Evolutionary conservation across 2,888 invertebrate genomes (phyloP), one percentile per base, ranked within the genome.

Genomic region (Campoletis raptor): DNA sequence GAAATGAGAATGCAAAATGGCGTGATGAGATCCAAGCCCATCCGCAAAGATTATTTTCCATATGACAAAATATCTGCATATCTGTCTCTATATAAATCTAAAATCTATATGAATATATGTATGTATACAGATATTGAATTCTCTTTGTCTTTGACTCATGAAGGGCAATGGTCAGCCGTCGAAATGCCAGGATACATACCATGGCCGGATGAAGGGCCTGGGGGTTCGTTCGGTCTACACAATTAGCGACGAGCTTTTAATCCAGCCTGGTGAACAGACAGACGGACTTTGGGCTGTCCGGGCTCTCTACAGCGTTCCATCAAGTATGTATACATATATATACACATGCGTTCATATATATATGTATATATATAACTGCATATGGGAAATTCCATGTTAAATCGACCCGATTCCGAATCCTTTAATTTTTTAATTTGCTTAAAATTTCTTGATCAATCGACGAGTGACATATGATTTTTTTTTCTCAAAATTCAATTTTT

Each of bases 161-260:
- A 54, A 37, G 67, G 45, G 77, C 70, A 64, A 66, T 85, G 82
- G 85, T 85, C 79, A 73, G 48, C 67, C 9, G 77, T 78, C 42
- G 77, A 85, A 81, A 85, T 36, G 52, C 37, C 69, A 67, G 52
- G 74, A 79, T 76, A 82, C 69, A 77, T 21, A 57, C 10, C 24
- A 45, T 36, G 69, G 72, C 81, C 73, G 30, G 79, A 83, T 80
- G 82, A 48, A 45, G n/a, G 54, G 73, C 61, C 45, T 18, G 66
- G 42, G 36, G 66, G 64, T 74, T 52, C 72, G 76, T 83, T 77
- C 48, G 67, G 80, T 81, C 81, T 77, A 74, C 66, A 78, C 84
- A 84, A 86, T 86, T 86, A 86, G 81, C 84, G 84, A 66, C 73
- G 86, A 81, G 86, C 81, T 86, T 86, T 86, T 84, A 86, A 84